A percentile compares a stretch with the other conserved stretches of the same genome.
Evolutionary conservation across 37 sponge, comb jelly and placozoan genomes (phyloP).

Genomic region (Eunapius fragilis): DNA sequence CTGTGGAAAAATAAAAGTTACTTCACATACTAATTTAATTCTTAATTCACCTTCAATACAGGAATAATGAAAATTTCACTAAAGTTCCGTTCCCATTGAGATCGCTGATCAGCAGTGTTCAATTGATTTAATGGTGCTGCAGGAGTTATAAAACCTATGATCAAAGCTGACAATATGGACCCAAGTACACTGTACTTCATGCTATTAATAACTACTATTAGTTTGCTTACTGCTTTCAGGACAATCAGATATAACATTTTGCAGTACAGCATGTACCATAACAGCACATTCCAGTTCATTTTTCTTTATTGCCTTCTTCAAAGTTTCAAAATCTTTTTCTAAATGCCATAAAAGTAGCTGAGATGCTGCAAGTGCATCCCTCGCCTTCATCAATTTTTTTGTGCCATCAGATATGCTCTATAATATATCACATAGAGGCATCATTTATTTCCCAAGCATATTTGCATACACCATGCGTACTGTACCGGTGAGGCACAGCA

Average conservation of each 20-base stretch:
- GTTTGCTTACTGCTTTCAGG: background rate
- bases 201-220: no score
- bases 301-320: background rate
- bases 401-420: background rate
- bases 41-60: background rate
- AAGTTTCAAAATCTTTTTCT: conserved; percentile 9
- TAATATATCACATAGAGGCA: background rate
- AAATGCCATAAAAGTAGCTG: conserved; percentile 19
- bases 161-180: no score
- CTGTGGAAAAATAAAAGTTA: background rate
- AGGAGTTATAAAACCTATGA: no score
- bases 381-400: background rate
- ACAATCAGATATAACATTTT: background rate
- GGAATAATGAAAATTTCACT: background rate
- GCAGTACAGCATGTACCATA: conserved; percentile 4
- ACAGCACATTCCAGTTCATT: conserved; percentile 17
- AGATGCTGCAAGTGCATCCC: background rate
- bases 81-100: background rate
- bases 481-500: background rate
- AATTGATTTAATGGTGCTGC: no score
- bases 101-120: background rate
- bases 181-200: no score
- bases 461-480: background rate
- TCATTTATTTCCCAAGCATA: no score
- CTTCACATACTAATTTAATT: background rate